phyloP scores from a whole-genome alignment of 1,140 invertebrate genomes.

The Trichomalopsis sarcophagae region DNA sequence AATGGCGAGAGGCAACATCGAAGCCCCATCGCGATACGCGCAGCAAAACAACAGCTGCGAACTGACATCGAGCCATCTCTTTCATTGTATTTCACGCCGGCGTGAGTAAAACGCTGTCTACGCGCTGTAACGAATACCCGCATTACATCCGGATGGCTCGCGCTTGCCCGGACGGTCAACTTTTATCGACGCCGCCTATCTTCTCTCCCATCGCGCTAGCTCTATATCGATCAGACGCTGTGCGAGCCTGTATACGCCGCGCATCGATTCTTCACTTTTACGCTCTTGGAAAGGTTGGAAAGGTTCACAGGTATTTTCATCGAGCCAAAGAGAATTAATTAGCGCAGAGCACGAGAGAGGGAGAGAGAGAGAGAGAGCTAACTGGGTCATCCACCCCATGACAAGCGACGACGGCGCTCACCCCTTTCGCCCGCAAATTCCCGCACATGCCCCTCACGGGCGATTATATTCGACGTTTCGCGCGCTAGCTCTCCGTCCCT shows the following conservation, averaged over 20 bases:
- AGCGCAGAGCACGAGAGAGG: too few relatives aligned
- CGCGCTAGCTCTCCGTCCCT: not conserved
- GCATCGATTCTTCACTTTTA: not conserved
- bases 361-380: not conserved
- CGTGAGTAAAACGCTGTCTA: not conserved
- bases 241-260: too few relatives aligned
- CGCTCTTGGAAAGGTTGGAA: not conserved
- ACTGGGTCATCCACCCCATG: not conserved
- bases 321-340: too few relatives aligned
- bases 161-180: not conserved
- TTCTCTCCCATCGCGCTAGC: not conserved
- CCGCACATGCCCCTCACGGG: not conserved
- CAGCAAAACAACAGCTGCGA: not conserved
- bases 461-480: slow-evolving; percentile 17
- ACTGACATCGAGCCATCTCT: not conserved
- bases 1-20: not conserved
- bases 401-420: not conserved
- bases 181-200: slow-evolving; percentile 29
- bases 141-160: not conserved
- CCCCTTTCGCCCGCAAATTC: not conserved
- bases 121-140: not conserved
- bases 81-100: not conserved
- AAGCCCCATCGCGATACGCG: not conserved
- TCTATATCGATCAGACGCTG: not conserved
- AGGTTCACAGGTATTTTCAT: too few relatives aligned